Conservation (phyloP, 2,797 vertebrate species). For the Liparis tanakae region DNA sequence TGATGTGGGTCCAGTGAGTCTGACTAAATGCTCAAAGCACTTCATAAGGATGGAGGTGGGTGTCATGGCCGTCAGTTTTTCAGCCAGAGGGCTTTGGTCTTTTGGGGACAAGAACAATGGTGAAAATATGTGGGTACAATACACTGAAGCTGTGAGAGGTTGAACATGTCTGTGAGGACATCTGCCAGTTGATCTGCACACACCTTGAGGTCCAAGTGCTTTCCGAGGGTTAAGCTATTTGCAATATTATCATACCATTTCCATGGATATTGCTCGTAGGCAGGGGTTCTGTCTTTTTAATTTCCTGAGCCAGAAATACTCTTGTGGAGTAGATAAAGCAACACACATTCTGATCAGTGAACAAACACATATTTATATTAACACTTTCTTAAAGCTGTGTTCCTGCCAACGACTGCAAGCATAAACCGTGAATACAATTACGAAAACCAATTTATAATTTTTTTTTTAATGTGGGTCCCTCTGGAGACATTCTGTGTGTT, state of each 20-base stretch:
- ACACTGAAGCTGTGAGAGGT: neutral
- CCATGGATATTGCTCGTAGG: neutral
- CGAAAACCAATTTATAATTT: conserved; percentile 11
- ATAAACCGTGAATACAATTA: conserved; percentile 13
- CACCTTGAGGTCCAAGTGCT: neutral
- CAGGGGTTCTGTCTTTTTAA: neutral
- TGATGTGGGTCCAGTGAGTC: neutral
- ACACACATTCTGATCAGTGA: conserved; percentile 24
- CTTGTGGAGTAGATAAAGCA: conserved; percentile 20
- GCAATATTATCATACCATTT: neutral
- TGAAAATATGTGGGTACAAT: neutral
- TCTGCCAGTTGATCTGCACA: neutral
- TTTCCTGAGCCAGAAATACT: neutral
- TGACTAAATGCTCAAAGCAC: neutral
- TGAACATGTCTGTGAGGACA: neutral
- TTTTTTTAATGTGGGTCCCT: neutral
- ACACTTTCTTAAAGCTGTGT: conserved; percentile 1
- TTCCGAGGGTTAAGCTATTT: neutral
- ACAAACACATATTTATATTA: conserved; percentile 8
- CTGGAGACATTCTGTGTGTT: conserved; percentile 30
- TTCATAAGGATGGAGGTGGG: neutral
- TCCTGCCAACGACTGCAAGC: conserved; percentile 8
- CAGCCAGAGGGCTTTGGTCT: neutral
- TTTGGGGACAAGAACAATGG: neutral
- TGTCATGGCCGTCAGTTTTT: neutral